Percentiles rank a stretch among this genome's conserved stretches.
These are phyloP conservation scores for Monodelphis domestica DNA, from an alignment of 2,797 vertebrate genomes.

Conservation along the genomic window DNA sequence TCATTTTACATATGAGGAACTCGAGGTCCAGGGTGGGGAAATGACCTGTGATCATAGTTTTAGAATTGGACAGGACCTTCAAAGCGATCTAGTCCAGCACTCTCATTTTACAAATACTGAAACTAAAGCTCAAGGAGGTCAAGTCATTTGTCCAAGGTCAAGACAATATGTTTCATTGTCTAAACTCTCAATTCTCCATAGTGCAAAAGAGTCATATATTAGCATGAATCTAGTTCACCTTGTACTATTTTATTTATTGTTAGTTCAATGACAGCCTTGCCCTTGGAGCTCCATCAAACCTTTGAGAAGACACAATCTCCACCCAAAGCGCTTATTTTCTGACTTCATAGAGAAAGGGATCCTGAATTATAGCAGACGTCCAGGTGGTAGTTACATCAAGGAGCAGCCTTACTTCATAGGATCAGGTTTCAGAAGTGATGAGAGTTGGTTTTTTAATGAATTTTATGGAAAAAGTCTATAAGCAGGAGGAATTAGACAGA, in stretches of 20 bases:
- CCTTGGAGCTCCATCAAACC: constrained; percentile 10
- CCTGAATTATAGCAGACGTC: background rate
- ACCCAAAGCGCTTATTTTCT: background rate
- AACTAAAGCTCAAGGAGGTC: background rate
- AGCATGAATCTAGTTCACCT: background rate
- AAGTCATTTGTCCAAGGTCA: background rate
- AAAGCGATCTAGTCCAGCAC: background rate
- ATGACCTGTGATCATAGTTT: background rate
- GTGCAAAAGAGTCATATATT: background rate
- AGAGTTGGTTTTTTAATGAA: constrained; percentile 20
- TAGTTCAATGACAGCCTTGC: background rate
- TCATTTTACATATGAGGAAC: background rate
- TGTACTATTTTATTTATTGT: background rate
- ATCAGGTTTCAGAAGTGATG: constrained; percentile 30
- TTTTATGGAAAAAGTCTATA: background rate
- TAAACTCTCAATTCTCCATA: background rate
- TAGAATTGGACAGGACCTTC: background rate
- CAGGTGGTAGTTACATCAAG: constrained; percentile 34
- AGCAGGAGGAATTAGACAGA: background rate
- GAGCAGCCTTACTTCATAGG: constrained; percentile 15
- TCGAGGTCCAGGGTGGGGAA: background rate
- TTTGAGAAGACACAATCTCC: background rate
- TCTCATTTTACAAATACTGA: background rate
- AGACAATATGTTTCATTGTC: background rate
- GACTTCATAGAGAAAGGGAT: background rate